Evolutionary conservation across 2,888 invertebrate species (phyloP).

Genomic region (Microchrysa polita): DNA sequence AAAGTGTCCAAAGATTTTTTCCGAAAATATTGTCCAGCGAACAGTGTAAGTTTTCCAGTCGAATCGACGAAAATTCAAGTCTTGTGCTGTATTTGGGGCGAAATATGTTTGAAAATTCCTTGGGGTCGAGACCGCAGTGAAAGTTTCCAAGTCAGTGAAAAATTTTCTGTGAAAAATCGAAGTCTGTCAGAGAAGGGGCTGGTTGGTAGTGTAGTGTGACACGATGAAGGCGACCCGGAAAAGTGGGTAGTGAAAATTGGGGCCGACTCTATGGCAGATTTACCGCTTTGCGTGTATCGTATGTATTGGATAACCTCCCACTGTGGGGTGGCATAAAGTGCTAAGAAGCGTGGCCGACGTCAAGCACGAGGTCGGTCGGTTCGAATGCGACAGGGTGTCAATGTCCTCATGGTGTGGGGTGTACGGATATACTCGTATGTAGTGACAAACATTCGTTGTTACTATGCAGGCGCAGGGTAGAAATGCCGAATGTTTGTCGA

Average conservation of each 20-base stretch:
- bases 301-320: no score
- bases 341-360: no score
- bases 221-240: constrained; percentile 23
- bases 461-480: constrained; percentile 33
- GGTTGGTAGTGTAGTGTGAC: constrained; percentile 13
- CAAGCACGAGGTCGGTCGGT: not conserved
- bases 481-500: constrained; percentile 7
- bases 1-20: constrained; percentile 37
- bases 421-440: constrained; percentile 23
- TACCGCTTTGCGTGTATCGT: not conserved
- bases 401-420: constrained; percentile 13
- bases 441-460: constrained; percentile 19
- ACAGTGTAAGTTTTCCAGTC: constrained; percentile 25
- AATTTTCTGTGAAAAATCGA: constrained; percentile 44
- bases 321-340: no score
- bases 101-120: constrained; percentile 14
- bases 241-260: constrained; percentile 19
- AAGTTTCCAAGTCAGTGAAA: constrained; percentile 31
- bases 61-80: not conserved
- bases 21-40: constrained; percentile 29
- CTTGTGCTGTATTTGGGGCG: not conserved
- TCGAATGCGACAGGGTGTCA: constrained; percentile 22
- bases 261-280: not conserved
- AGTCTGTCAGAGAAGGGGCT: constrained; percentile 22
- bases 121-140: constrained; percentile 11